Evolutionary conservation across 2,888 invertebrate species (phyloP), one percentile per base, ranked within the genome.

Genomic region (Agrilus biguttatus): DNA sequence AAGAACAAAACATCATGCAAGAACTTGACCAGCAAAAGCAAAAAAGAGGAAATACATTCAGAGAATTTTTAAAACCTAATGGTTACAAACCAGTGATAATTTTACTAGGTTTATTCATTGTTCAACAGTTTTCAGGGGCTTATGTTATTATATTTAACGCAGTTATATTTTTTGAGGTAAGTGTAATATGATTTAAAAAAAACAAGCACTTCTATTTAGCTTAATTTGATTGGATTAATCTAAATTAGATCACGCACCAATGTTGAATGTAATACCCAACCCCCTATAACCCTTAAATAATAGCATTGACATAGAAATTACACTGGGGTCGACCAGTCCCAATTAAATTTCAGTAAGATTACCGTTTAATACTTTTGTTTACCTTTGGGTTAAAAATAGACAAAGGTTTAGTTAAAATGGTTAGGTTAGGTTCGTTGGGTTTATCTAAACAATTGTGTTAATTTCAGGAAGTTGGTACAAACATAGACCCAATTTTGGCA

Each of bases 101-200:
- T 38, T 62, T 77, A n/a, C 65, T 72, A 45, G 63, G 71, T 8
- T 58, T 77, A 12, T 77, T 76, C 56, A 61, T 71, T 37, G 72
- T 75, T 51, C 76, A 77, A 56, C 75, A 77, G 51, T 74, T 73
- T 48, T 69, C 73, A 19, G 77, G 77, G 35, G 74, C 77, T 48
- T 77, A 77, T 51, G 72, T 75, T 8, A 75, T 74, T 1, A 61
- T 76, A 1, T 77, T 76, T 58, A 76, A 74, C 54, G 74, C 76
- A 0, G 73, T 77, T 21, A 70, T 69, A 12, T 74, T 75, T 60
- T 74, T 76, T 51, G 57, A 72, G 57, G 74, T 73, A 57, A 42
- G 37, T 28, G 8, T 19, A 2, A 28, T 28, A 5, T 6, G 23
- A 23, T 5, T n/a, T n/a, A n/a, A n/a, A n/a, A n/a, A n/a, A n/a